These are phyloP conservation scores for Sebastolobus altivelis DNA, from an alignment of 2,797 vertebrate genomes.

Conservation along the genomic window DNA sequence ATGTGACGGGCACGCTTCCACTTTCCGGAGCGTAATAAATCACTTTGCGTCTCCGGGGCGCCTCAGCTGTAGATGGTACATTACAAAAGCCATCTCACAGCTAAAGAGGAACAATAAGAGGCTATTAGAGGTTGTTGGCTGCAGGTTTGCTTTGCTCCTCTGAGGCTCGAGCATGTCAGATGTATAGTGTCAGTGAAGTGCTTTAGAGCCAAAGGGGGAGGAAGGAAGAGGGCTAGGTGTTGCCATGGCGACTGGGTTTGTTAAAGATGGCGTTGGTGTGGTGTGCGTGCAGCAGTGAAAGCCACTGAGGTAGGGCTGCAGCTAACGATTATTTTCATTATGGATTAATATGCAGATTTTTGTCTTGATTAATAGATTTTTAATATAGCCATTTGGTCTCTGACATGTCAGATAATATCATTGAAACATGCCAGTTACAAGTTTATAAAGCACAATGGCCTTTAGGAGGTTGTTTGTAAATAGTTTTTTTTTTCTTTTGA, in stretches of 20 bases:
- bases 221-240: conserved; percentile 45
- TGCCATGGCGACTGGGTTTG: conserved; percentile 47
- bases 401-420: background rate
- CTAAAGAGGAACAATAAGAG: conserved; percentile 54
- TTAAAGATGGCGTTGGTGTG: conserved; percentile 25
- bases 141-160: conserved; percentile 44
- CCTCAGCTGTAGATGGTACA: conserved; percentile 25
- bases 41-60: background rate
- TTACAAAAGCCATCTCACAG: conserved; percentile 32
- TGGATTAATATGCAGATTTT: background rate
- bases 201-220: conserved; percentile 32
- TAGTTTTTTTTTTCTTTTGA: no score
- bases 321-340: background rate
- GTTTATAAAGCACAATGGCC: background rate
- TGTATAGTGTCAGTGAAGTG: conserved; percentile 57
- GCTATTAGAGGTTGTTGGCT: conserved; percentile 52
- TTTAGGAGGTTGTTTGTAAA: background rate
- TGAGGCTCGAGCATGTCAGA: conserved; percentile 45
- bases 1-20: background rate
- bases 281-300: conserved; percentile 6
- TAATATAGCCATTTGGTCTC: no score
- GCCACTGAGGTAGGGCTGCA: background rate
- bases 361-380: background rate
- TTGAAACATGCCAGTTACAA: background rate
- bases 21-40: conserved; percentile 19